Evolutionary conservation across 2,888 invertebrate species (phyloP).

Genomic region (Drosophila borealis): DNA sequence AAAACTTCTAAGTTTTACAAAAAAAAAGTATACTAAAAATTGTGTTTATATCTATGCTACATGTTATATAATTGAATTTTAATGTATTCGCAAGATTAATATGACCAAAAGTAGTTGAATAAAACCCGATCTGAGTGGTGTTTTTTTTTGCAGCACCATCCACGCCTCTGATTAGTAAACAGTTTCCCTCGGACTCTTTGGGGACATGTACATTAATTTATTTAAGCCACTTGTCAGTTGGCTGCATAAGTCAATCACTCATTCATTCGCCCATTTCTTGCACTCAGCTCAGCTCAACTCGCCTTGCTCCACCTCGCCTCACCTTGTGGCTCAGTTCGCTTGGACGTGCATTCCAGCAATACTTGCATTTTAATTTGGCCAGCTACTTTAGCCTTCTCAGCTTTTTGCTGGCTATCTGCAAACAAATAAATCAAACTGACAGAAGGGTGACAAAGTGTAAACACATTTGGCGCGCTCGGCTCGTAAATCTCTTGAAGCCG

Average conservation of each 20-base stretch:
- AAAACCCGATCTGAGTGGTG: constrained; percentile 14
- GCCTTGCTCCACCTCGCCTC: neutral
- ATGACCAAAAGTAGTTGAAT: neutral
- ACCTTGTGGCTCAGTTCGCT: constrained; percentile 11
- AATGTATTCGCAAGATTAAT: constrained; percentile 2
- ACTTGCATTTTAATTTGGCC: constrained; percentile 81
- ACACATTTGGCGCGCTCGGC: constrained; percentile 82
- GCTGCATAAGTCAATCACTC: constrained; percentile 78
- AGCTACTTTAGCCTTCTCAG: constrained; percentile 65
- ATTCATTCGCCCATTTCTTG: constrained; percentile 69
- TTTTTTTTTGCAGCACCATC: constrained; percentile 24
- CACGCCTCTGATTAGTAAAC: constrained; percentile 46
- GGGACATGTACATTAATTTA: constrained; percentile 67
- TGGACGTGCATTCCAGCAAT: constrained; percentile 72
- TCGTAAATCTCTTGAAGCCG: constrained; percentile 76
- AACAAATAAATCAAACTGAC: constrained; percentile 83
- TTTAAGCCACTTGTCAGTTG: constrained; percentile 75
- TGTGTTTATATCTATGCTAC: neutral
- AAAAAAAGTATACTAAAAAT: neutral
- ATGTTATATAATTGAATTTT: constrained; percentile 7
- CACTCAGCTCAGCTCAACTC: constrained; percentile 20
- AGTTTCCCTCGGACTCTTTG: constrained; percentile 26
- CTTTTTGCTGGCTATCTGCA: constrained; percentile 72
- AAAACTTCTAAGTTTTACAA: neutral
- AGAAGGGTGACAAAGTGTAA: constrained; percentile 84